Evolutionary conservation across 2,113 vertebrate genomes (phyloP).

Genomic region (Actenoides hombroni): DNA sequence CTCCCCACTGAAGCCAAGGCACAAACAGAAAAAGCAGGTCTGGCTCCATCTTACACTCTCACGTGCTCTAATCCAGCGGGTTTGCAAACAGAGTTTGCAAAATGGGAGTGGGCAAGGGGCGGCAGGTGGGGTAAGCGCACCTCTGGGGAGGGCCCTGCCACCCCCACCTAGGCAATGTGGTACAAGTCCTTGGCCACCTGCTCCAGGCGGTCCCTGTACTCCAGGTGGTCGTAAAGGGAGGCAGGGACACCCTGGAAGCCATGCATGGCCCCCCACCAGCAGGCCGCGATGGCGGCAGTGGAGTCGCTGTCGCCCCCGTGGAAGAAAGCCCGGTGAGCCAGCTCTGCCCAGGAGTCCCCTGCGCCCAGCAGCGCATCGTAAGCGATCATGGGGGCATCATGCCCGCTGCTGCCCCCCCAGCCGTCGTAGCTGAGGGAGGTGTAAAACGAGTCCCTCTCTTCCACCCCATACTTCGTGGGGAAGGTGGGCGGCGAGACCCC

Average conservation of each 20-base stretch:
- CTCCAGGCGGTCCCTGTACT: slow-evolving; percentile 77
- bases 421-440: slow-evolving; percentile 70
- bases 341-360: slow-evolving; percentile 76
- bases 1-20: neutral
- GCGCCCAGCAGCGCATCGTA: slow-evolving; percentile 81
- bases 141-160: neutral
- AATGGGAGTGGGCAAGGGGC: rapidly evolving
- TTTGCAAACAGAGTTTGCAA: neutral
- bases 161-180: neutral
- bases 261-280: slow-evolving; percentile 81
- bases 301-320: slow-evolving; percentile 84
- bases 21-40: neutral
- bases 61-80: rapidly evolving
- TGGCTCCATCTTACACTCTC: neutral
- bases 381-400: slow-evolving; percentile 85
- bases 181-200: slow-evolving; percentile 67
- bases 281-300: slow-evolving; percentile 74
- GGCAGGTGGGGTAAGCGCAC: rapidly evolving
- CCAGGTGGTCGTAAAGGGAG: slow-evolving; percentile 73
- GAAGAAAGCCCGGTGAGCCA: slow-evolving; percentile 80
- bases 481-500: slow-evolving; percentile 72
- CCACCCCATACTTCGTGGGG: slow-evolving; percentile 67
- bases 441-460: slow-evolving; percentile 80
- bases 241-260: slow-evolving; percentile 72
- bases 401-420: slow-evolving; percentile 82